Evolutionary conservation across 2,888 invertebrate species (phyloP).

Genomic region (Glyphotaelius pellucidus): DNA sequence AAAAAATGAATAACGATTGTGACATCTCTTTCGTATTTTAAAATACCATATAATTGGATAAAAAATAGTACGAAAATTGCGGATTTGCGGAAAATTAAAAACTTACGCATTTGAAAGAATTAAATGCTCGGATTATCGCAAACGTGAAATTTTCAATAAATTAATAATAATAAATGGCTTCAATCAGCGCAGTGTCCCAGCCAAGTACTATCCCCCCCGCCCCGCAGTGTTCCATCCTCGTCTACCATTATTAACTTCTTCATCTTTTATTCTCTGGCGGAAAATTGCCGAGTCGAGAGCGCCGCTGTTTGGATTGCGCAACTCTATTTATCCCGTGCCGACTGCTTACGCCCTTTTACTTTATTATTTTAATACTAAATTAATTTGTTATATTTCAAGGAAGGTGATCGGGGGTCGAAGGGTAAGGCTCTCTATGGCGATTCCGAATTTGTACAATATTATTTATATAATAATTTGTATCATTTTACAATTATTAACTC

Average conservation of each 20-base stretch:
- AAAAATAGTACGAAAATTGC: too few relatives aligned
- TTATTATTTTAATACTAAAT: not conserved
- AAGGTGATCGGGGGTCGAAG: not conserved
- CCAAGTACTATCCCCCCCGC: slow-evolving; percentile 8
- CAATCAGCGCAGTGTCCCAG: slow-evolving; percentile 30
- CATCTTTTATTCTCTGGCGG: slow-evolving; percentile 66
- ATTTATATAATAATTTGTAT: too few relatives aligned
- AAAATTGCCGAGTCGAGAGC: slow-evolving; percentile 65
- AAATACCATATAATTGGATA: too few relatives aligned
- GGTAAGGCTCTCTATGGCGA: too few relatives aligned
- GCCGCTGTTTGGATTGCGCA: slow-evolving; percentile 59
- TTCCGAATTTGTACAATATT: too few relatives aligned
- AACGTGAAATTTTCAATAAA: not conserved
- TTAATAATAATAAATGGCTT: not conserved
- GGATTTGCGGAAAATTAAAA: too few relatives aligned
- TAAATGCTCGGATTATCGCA: too few relatives aligned
- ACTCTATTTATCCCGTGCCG: slow-evolving; percentile 52
- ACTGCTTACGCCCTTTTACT: slow-evolving; percentile 53
- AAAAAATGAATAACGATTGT: too few relatives aligned
- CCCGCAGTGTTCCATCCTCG: slow-evolving; percentile 61
- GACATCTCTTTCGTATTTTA: too few relatives aligned
- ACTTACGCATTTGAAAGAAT: too few relatives aligned
- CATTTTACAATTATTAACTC: too few relatives aligned
- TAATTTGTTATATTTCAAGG: not conserved
- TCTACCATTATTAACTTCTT: slow-evolving; percentile 66